A percentile compares a stretch with the other conserved stretches of the same genome.
Evolutionary conservation across 2,888 invertebrate species (phyloP).

Genomic region (Argyra leucocephala): DNA sequence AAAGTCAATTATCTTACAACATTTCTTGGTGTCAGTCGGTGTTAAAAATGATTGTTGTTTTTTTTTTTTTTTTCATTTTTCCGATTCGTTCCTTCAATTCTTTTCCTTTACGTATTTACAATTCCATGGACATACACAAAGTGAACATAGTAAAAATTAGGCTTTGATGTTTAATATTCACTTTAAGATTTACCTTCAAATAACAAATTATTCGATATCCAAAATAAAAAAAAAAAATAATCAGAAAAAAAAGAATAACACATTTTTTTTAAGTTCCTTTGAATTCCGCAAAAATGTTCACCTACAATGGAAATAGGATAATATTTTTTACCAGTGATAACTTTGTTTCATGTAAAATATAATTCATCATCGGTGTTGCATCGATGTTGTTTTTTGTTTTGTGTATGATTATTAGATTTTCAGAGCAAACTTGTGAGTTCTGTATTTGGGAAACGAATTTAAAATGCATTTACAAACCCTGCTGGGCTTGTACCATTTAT

Average conservation of each 20-base stretch:
- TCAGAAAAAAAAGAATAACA: not conserved
- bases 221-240: not conserved
- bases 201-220: not conserved
- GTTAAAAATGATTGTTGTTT: not conserved
- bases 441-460: too few species aligned
- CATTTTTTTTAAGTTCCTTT: not conserved
- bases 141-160: not conserved
- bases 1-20: conserved; percentile 6
- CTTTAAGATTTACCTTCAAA: not conserved
- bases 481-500: too few species aligned
- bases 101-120: not conserved
- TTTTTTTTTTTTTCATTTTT: not conserved
- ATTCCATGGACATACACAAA: not conserved
- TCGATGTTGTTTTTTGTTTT: too few species aligned
- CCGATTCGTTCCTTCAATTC: not conserved
- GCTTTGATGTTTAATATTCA: conserved; percentile 3
- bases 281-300: not conserved
- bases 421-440: too few species aligned
- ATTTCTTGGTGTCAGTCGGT: conserved; percentile 6
- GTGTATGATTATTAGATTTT: too few species aligned
- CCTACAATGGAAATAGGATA: not conserved
- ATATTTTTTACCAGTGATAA: too few species aligned
- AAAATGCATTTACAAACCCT: too few species aligned
- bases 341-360: too few species aligned
- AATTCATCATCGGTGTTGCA: too few species aligned